phyloP scores from a whole-genome alignment of 1,140 invertebrate genomes.

The Cardiocondyla obscurior region DNA sequence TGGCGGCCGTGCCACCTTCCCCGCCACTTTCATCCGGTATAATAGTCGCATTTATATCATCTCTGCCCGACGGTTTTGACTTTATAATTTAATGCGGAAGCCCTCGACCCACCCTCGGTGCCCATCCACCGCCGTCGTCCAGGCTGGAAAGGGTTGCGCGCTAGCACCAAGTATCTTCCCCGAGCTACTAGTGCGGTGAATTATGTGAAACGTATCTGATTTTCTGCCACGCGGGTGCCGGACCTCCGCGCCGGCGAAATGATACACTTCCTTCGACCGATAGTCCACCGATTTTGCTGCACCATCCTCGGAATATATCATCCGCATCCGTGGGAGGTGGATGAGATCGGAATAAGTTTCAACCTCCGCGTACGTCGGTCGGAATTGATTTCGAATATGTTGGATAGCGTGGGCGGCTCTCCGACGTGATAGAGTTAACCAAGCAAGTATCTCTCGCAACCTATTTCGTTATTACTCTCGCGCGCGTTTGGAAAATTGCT shows the following conservation, averaged over 20 bases:
- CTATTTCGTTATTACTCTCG: constrained; percentile 40
- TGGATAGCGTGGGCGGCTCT: constrained; percentile 20
- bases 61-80: constrained; percentile 78
- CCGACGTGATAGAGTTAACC: constrained; percentile 49
- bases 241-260: constrained; percentile 15
- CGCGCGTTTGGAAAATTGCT: constrained; percentile 37
- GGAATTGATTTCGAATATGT: constrained; percentile 50
- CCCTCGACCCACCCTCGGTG: constrained; percentile 59
- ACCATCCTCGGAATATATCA: constrained; percentile 47
- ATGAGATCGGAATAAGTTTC: constrained; percentile 53
- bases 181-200: constrained; percentile 63
- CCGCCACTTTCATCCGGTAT: constrained; percentile 72
- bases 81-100: constrained; percentile 81
- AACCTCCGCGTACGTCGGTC: constrained; percentile 17
- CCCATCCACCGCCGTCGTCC: constrained; percentile 24
- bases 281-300: constrained; percentile 48
- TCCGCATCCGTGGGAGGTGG: constrained; percentile 33
- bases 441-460: constrained; percentile 16
- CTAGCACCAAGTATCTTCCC: constrained; percentile 60
- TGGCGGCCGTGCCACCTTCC: constrained; percentile 25
- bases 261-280: constrained; percentile 53
- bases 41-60: constrained; percentile 83
- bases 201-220: constrained; percentile 77
- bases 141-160: constrained; percentile 72
- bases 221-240: constrained; percentile 62